Base-by-base conservation (phyloP, 1,140 invertebrate genomes). In the Zaprionus ghesquierei region DNA sequence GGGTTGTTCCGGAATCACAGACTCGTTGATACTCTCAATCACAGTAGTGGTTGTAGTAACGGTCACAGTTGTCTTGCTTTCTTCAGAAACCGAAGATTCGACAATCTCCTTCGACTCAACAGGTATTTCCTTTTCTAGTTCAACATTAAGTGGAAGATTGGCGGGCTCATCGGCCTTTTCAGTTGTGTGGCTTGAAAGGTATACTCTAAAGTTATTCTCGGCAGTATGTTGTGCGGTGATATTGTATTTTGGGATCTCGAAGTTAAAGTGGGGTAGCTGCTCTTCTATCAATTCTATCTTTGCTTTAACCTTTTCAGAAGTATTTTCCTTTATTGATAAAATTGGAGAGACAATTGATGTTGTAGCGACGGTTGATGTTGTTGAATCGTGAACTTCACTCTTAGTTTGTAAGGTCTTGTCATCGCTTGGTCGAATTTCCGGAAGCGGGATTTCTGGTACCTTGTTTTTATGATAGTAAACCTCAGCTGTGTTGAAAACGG, bases 401-500 rank as follows among this genome's bases (percentile, higher is more conserved):
- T 46, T 18, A 46, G 12, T 12, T 46, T 46, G 41, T 22, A 2
- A 4, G 1, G 0, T 20, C 41, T 46, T 46, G 18, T 46, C 41
- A 1, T 46, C 27, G 12, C 12, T 15, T 51, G 31, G 22, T 23
- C 23, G 63, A 18, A 27, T 8, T 23, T n/a, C n/a, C 2, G 15
- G 1, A 4, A 51, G 4, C 5, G 23, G 25, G 29, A 55, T 15
- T 22, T 41, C 35, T 3, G 33, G 5, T 3, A 23, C 9, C 23
- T 69, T 62, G 13, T 25, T 20, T 35, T 25, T 22, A 5, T 69
- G 50, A 53, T 63, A 54, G 13, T 33, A 13, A 22, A 18, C 23
- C 53, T 90, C 86, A 13, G 75, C 78, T 6, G 35, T 50, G n/a
- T 68, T 75, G 4, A 79, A 15, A 3, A 55, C 59, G 6, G 60